phyloP scores from a whole-genome alignment of 92 coral and sea anemone species.

The Epizoanthus ramosus region DNA sequence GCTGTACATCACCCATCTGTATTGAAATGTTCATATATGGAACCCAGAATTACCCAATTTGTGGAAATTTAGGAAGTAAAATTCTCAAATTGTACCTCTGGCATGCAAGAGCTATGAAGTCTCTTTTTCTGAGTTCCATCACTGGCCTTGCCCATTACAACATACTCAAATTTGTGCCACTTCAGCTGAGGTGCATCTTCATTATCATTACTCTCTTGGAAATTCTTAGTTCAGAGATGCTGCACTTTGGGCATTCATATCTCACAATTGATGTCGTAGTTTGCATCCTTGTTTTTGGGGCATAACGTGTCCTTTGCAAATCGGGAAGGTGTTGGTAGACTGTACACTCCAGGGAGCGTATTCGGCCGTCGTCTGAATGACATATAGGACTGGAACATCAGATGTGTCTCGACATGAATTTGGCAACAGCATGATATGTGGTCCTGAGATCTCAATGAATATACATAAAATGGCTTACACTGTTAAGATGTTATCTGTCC shows the following conservation, averaged over 20 bases:
- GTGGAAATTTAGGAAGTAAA: too few species aligned
- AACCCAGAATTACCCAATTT: too few species aligned
- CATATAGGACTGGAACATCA: conserved; percentile 33
- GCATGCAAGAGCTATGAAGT: too few species aligned
- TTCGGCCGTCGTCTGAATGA: conserved; percentile 7
- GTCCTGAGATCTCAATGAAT: conserved; percentile 19
- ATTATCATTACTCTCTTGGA: too few species aligned
- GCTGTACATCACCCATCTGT: too few species aligned
- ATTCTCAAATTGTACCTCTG: too few species aligned
- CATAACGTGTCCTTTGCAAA: conserved; percentile 12
- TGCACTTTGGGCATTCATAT: too few species aligned
- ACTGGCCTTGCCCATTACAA: background rate
- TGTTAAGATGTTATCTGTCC: background rate
- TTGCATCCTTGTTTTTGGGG: conserved; percentile 7
- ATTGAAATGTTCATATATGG: too few species aligned
- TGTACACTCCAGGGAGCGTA: background rate
- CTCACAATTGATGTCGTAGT: background rate
- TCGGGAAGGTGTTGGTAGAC: conserved; percentile 6
- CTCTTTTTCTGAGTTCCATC: background rate
- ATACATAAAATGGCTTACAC: background rate
- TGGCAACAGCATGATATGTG: conserved; percentile 32
- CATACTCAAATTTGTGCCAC: conserved; percentile 13
- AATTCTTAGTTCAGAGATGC: too few species aligned
- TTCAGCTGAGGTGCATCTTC: background rate
- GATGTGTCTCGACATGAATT: conserved; percentile 21